Evolutionary conservation across 2,797 vertebrate species (phyloP), one percentile per base, ranked within the genome.

Genomic region (Acropternis orthonyx): DNA sequence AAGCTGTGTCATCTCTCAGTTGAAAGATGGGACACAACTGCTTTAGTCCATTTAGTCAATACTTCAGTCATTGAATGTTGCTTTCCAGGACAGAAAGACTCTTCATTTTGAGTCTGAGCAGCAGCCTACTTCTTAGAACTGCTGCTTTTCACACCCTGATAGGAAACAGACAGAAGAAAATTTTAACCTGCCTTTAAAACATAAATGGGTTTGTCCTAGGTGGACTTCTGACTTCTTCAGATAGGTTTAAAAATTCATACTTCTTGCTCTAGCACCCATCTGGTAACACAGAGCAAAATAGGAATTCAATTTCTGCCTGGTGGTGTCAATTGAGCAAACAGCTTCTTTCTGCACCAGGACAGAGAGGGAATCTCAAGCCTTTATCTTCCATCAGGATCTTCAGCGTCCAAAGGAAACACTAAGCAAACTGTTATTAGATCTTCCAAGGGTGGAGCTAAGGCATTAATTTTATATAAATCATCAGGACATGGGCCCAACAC

Each of bases 401-500:
- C 69, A 81, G 10, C 22, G 88, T 91, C 59, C 49, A 43, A 61
- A 81, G 34, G 76, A 49, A 93, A 28, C 26, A 78, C 19, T n/a
- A 72, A 85, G 17, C 18, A 89, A 66, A 58, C 44, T 74, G 28
- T 54, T 68, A 54, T 55, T 18, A 36, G 2, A 43, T 78, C 19
- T n/a, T 93, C 58, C 20, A 56, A 49, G 7, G 21, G 36, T 9
- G 15, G 8, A 59, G 80, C 8, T 34, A 62, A 85, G 19, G 51
- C 71, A 54, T 78, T 84, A 91, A 90, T 59, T 75, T 81, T 52
- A 46, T 37, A 81, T 51, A 68, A 68, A 54, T 37, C 68, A 54
- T 27, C 43, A 55, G 41, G 22, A 51, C 41, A 46, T 19, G 17
- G 22, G 34, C 27, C 49, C 26, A 80, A 24, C 19, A 21, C 43